These are phyloP conservation scores for Sorex araneus DNA, from an alignment of 2,113 vertebrate species.

Conservation along the genomic window DNA sequence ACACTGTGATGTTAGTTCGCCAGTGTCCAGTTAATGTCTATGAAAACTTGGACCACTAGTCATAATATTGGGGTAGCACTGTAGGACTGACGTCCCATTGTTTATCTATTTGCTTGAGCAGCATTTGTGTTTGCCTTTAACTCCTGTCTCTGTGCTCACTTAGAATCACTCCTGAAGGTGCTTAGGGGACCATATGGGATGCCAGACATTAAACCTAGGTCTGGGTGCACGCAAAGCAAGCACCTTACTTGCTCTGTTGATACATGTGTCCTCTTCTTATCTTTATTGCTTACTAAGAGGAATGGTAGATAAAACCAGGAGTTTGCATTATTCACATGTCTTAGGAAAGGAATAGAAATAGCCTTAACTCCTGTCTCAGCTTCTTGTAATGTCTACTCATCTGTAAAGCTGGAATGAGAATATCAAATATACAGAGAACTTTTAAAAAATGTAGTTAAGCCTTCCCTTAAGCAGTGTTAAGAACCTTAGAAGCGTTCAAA, in stretches of 20 bases:
- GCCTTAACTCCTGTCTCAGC: conserved; percentile 9
- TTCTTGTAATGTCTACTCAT: conserved; percentile 70
- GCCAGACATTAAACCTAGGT: too few species aligned
- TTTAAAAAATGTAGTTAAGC: conserved; percentile 67
- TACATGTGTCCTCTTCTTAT: neutral
- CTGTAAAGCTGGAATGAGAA: conserved; percentile 70
- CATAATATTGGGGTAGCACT: neutral
- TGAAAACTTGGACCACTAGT: neutral
- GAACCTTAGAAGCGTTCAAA: conserved; percentile 75
- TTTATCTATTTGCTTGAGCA: neutral
- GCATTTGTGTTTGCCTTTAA: conserved; percentile 21
- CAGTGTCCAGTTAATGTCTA: neutral
- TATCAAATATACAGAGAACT: conserved; percentile 71
- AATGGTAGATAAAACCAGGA: conserved; percentile 29
- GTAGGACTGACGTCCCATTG: too few species aligned
- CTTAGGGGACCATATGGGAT: too few species aligned
- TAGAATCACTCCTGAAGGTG: too few species aligned
- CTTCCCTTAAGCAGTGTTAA: conserved; percentile 73
- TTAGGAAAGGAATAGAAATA: conserved; percentile 55
- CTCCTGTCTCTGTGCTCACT: too few species aligned
- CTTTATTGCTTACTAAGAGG: neutral
- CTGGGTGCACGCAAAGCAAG: too few species aligned
- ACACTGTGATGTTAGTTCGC: neutral
- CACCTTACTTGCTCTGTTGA: neutral
- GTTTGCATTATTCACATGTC: neutral